Percentiles rank a stretch among this genome's conserved stretches.
phyloP scores from a whole-genome alignment of 2,888 invertebrate genomes.

The Pollenia labialis region DNA sequence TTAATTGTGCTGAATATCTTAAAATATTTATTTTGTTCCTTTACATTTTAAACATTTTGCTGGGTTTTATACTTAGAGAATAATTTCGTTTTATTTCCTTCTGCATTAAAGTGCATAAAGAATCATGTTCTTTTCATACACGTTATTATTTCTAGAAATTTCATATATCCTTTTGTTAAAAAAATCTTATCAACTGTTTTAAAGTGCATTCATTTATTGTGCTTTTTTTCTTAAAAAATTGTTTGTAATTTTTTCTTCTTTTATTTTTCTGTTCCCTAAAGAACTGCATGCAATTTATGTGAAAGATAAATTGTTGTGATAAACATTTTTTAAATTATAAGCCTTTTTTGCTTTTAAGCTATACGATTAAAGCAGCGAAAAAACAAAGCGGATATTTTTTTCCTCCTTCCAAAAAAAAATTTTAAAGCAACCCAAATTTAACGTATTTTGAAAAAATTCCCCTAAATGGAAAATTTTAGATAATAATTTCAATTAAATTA shows the following conservation, averaged over 20 bases:
- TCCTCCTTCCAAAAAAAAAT: no score
- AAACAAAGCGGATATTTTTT: no score
- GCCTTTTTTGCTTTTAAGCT: no score
- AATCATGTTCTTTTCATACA: conserved; percentile 18
- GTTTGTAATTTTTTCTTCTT: conserved; percentile 15
- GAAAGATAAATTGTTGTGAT: conserved; percentile 24
- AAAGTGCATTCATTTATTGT: conserved; percentile 54
- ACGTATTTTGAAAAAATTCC: no score
- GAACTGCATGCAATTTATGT: conserved; percentile 36
- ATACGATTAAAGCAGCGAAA: no score
- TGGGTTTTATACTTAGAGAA: neutral
- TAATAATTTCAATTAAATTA: no score
- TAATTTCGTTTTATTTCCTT: conserved; percentile 3
- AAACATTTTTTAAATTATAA: conserved; percentile 11
- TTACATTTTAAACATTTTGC: neutral
- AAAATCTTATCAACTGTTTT: conserved; percentile 47
- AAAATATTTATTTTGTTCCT: no score
- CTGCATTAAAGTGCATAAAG: neutral
- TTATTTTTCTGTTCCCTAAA: neutral
- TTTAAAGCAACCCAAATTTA: no score
- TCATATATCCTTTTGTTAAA: conserved; percentile 42
- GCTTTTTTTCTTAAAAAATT: conserved; percentile 4
- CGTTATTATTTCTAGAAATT: conserved; percentile 16
- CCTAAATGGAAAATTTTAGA: no score
- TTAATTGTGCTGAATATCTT: no score